phyloP scores from a whole-genome alignment of 1,140 invertebrate species.

The Diachasma alloeum region DNA sequence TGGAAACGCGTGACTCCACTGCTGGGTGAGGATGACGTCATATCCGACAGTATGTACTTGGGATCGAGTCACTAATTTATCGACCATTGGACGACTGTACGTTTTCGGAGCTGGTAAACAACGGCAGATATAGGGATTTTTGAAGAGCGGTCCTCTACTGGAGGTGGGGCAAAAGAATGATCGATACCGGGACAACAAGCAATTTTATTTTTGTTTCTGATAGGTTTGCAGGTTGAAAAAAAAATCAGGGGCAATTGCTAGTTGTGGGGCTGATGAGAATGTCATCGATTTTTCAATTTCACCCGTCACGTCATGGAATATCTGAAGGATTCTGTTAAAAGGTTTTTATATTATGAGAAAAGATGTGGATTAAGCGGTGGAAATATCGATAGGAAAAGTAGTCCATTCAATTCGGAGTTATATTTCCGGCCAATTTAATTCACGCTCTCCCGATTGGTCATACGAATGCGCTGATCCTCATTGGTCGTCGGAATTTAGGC shows the following conservation, averaged over 20 bases:
- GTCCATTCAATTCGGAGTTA: too few relatives aligned
- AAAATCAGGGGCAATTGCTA: not conserved
- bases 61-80: conserved; percentile 1
- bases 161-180: not conserved
- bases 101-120: not conserved
- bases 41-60: not conserved
- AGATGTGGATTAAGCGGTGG: too few relatives aligned
- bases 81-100: not conserved
- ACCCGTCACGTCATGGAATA: too few relatives aligned
- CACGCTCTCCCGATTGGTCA: too few relatives aligned
- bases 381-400: too few relatives aligned
- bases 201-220: not conserved
- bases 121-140: not conserved
- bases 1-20: not conserved
- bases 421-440: too few relatives aligned
- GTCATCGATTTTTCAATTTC: too few relatives aligned
- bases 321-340: not conserved
- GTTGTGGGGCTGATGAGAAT: too few relatives aligned
- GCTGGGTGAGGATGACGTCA: not conserved
- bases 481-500: not conserved
- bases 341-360: not conserved
- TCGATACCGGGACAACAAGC: not conserved
- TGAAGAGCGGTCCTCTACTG: not conserved
- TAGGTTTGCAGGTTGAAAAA: not conserved
- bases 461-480: too few relatives aligned